Percentiles rank a stretch among this genome's conserved stretches.
phyloP scores from a whole-genome alignment of 1,140 invertebrate species.

The Pseudobourletiella spinata region DNA sequence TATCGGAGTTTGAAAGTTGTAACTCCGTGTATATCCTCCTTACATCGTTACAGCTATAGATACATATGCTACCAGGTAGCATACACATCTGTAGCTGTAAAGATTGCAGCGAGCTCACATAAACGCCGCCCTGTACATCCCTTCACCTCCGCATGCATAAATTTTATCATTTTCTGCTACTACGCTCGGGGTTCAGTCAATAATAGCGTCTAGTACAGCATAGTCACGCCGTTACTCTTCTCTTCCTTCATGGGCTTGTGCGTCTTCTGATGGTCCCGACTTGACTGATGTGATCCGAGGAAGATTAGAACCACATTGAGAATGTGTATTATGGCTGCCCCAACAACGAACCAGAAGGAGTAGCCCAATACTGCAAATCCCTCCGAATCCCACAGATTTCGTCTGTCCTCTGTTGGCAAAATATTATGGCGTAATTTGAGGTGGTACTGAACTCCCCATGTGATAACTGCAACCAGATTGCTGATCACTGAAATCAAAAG shows the following conservation, averaged over 20 bases:
- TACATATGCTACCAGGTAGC: too few species aligned
- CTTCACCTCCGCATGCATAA: too few species aligned
- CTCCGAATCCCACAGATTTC: slow-evolving; percentile 62
- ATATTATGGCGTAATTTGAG: slow-evolving; percentile 64
- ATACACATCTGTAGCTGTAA: too few species aligned
- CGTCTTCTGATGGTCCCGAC: slow-evolving; percentile 46
- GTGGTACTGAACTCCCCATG: slow-evolving; percentile 68
- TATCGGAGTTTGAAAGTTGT: not conserved
- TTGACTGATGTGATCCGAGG: slow-evolving; percentile 57
- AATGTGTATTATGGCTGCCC: slow-evolving; percentile 57
- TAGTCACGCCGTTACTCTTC: slow-evolving; percentile 72
- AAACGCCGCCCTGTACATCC: too few species aligned
- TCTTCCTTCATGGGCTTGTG: slow-evolving; percentile 58
- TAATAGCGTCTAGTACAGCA: too few species aligned
- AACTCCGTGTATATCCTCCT: not conserved
- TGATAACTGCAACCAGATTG: slow-evolving; percentile 54
- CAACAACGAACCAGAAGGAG: slow-evolving; percentile 74
- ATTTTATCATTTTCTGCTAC: too few species aligned
- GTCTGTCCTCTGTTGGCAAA: slow-evolving; percentile 60
- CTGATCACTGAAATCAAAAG: slow-evolving; percentile 56
- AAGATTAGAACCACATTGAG: slow-evolving; percentile 65
- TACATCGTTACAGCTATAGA: not conserved
- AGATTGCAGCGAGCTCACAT: too few species aligned
- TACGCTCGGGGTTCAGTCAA: too few species aligned
- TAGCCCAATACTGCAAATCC: slow-evolving; percentile 58